Conservation (phyloP, 2,113 vertebrate species). For the Eidolon helvum region DNA sequence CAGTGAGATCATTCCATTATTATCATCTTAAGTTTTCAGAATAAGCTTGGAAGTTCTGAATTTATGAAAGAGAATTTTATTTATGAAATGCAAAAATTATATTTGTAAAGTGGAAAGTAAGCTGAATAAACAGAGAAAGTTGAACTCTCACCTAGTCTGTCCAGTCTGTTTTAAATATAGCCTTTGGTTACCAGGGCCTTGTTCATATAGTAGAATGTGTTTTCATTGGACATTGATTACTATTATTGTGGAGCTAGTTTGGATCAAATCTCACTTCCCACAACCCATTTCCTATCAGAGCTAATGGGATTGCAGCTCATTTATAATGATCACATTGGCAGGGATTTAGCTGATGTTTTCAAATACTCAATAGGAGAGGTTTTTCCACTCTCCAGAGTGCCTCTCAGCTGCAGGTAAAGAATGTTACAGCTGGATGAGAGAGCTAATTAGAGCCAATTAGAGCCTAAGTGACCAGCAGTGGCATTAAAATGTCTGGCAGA, state of each 20-base stretch:
- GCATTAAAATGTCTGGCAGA: conserved; percentile 56
- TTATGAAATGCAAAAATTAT: not conserved
- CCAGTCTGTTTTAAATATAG: not conserved
- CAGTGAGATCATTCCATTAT: not conserved
- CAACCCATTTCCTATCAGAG: conserved; percentile 57
- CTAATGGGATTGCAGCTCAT: conserved; percentile 61
- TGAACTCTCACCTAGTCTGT: not conserved
- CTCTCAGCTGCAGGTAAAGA: conserved; percentile 64
- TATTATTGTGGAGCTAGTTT: conserved; percentile 45
- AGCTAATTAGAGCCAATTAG: conserved; percentile 68
- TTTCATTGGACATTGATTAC: conserved; percentile 61
- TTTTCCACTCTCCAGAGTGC: conserved; percentile 38
- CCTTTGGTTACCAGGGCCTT: not conserved
- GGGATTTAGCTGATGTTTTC: conserved; percentile 63
- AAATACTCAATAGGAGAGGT: conserved; percentile 51
- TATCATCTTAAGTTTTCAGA: not conserved
- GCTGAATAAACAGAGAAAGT: not conserved
- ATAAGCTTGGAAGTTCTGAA: not conserved
- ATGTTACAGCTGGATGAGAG: conserved; percentile 49
- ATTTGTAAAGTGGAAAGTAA: not conserved
- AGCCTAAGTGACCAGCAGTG: conserved; percentile 44
- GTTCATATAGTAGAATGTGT: not conserved
- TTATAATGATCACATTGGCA: conserved; percentile 68
- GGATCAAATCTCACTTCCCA: conserved; percentile 50
- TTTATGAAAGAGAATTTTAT: conserved; percentile 17